Evolutionary conservation across 2,113 vertebrate genomes (phyloP), one percentile per base, ranked within the genome.

Genomic region (Sula dactylatra): DNA sequence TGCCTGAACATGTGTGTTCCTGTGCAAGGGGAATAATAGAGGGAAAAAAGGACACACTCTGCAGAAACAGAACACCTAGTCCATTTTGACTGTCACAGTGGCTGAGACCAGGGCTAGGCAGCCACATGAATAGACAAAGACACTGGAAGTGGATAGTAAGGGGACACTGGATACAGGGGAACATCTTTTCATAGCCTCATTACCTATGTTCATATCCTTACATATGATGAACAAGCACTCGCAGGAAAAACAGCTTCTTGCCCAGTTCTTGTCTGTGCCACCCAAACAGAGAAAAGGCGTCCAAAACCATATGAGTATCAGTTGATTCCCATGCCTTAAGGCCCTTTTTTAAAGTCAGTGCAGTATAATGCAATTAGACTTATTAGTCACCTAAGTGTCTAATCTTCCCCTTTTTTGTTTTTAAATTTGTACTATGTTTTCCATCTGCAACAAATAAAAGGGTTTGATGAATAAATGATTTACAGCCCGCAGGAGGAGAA

Each of bases 391-490:
- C 78, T 94, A 65, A 82, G n/a, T 73, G 61, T 95, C 88, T 95
- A 64, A 72, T 85, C 73, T 90, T 78, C 47, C 40, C 32, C 42
- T 66, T 91, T 94, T 96, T 87, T 96, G 73, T 94, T 91, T 94
- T 91, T 40, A 82, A 76, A 94, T 88, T 95, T 91, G 16, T 67
- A 81, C 77, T 49, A 66, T 58, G n/a, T 91, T 86, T 95, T 93
- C 78, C 86, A 86, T 95, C 91, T 93, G 82, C 86, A 91, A n/a
- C 83, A 90, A 92, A 96, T 94, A 88, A 96, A 96, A 90, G 79
- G n/a, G 79, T 91, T 85, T 97, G 95, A 82, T 96, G 73, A 95
- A 97, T 95, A 97, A 96, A 96, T 94, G 73, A 96, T 97, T 97
- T 94, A 92, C 70, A 96, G 81, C 81, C 88, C 96, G 90, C 90